Conservation (phyloP, 2,113 vertebrate genomes). For the Entelurus aequoreus region DNA sequence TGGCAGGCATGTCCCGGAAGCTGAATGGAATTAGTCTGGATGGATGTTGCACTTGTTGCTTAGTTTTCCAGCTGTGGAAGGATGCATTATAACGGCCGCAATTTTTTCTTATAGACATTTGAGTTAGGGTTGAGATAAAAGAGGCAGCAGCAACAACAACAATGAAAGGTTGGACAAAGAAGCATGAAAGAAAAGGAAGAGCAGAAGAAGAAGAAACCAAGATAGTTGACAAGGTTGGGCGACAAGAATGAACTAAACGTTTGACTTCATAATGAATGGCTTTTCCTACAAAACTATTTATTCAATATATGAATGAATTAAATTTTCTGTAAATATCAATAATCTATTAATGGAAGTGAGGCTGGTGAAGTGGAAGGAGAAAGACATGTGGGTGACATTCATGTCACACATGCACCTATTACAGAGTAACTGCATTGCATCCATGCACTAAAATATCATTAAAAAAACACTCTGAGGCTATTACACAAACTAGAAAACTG, state of each 20-base stretch:
- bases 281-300: no score
- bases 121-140: conserved; percentile 73
- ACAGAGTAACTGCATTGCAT: no score
- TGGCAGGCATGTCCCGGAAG: conserved; percentile 74
- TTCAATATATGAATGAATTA: no score
- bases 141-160: conserved; percentile 73
- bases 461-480: no score
- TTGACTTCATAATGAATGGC: neutral
- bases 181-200: conserved; percentile 11
- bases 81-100: conserved; percentile 49
- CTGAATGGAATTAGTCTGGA: conserved; percentile 86
- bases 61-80: conserved; percentile 83
- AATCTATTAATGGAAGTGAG: no score
- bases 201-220: neutral
- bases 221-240: conserved; percentile 24
- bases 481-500: no score
- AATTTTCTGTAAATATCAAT: no score
- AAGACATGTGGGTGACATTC: no score
- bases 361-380: no score
- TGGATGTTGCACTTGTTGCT: conserved; percentile 66
- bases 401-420: no score
- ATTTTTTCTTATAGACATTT: conserved; percentile 50
- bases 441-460: no score
- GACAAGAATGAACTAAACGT: conserved; percentile 17
- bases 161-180: conserved; percentile 72